A percentile compares a stretch with the other conserved stretches of the same genome.
phyloP scores from a whole-genome alignment of 2,113 vertebrate species.

The Caranx ignobilis region DNA sequence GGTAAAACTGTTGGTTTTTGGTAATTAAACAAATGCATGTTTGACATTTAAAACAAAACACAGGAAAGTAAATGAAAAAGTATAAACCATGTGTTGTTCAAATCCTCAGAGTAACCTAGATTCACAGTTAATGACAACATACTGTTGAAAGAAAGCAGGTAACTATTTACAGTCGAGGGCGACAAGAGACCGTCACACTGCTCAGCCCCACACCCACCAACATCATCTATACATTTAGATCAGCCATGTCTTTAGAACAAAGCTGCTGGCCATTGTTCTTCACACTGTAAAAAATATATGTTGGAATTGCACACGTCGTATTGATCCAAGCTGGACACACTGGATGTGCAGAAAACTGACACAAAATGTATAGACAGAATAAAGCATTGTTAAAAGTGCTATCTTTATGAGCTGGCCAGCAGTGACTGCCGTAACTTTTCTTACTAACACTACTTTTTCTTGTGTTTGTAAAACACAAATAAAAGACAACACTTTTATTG shows the following conservation, averaged over 20 bases:
- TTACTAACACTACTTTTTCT: neutral
- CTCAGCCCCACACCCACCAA: neutral
- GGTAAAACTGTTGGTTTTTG: too few species aligned
- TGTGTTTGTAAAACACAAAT: neutral
- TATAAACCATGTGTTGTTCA: too few species aligned
- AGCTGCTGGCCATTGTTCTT: neutral
- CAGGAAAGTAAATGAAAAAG: too few species aligned
- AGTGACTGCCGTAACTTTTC: neutral
- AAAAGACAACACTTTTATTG: neutral
- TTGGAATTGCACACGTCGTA: neutral
- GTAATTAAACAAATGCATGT: too few species aligned
- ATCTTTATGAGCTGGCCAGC: neutral
- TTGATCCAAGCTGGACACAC: neutral
- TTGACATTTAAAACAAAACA: too few species aligned
- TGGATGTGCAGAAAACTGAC: neutral
- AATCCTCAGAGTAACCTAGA: neutral
- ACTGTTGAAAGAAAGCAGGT: neutral
- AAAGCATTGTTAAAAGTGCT: neutral
- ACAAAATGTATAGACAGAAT: neutral
- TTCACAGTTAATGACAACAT: neutral
- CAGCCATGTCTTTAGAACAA: constrained; percentile 11
- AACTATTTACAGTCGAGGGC: neutral
- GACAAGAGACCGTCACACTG: neutral
- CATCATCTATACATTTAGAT: constrained; percentile 6
- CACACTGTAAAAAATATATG: constrained; percentile 10